phyloP scores from a whole-genome alignment of 1,140 invertebrate genomes.

The Periplaneta americana region DNA sequence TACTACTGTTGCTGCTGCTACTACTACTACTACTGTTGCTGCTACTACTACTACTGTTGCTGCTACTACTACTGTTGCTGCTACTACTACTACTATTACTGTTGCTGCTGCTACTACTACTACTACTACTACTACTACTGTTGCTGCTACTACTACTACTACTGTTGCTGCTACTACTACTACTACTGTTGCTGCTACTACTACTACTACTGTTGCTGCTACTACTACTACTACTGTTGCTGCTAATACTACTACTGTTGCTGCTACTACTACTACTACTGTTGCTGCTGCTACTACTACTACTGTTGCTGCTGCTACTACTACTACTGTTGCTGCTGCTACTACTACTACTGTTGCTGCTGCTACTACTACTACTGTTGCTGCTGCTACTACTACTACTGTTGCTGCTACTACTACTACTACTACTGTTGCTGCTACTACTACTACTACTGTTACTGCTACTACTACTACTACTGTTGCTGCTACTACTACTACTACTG shows the following conservation, averaged over 20 bases:
- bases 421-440: background rate
- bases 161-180: background rate
- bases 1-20: too few relatives aligned
- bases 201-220: background rate
- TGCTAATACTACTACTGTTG: too few relatives aligned
- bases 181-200: background rate
- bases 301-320: background rate
- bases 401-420: background rate
- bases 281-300: background rate
- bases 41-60: background rate
- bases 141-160: background rate
- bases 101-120: background rate
- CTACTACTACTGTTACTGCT: background rate
- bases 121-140: background rate
- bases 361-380: background rate
- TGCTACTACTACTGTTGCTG: background rate
- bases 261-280: too few relatives aligned
- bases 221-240: background rate
- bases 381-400: background rate
- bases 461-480: too few relatives aligned
- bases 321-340: background rate
- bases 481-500: too few relatives aligned
- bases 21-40: background rate
- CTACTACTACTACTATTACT: background rate
- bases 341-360: background rate